These are phyloP conservation scores for Sphaerodactylus townsendi DNA, from an alignment of 2,113 vertebrate species.

Conservation along the genomic window DNA sequence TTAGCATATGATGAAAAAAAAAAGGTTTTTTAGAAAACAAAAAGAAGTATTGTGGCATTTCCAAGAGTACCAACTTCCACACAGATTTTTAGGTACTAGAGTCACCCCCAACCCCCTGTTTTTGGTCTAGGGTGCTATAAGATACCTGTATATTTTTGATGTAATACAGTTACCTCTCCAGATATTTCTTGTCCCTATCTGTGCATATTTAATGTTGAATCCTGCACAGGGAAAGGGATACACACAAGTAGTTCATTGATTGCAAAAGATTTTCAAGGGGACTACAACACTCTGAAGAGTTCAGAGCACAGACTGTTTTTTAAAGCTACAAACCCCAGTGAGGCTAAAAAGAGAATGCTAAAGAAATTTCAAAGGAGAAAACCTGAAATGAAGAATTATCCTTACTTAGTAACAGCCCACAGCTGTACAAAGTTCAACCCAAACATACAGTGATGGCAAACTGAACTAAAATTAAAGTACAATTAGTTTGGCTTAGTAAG, in stretches of 20 bases:
- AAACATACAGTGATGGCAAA: neutral
- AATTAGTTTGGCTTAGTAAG: neutral
- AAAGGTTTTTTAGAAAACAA: neutral
- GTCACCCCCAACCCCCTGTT: neutral
- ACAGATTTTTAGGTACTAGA: too few relatives aligned
- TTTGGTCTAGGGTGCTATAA: too few relatives aligned
- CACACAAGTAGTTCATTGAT: too few relatives aligned
- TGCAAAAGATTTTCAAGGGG: neutral
- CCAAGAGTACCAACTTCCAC: too few relatives aligned
- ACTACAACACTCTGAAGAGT: neutral
- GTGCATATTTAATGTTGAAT: neutral
- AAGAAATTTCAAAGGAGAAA: slow-evolving; percentile 2
- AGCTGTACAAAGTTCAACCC: neutral
- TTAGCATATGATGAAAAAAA: neutral
- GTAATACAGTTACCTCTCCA: too few relatives aligned
- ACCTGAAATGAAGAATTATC: neutral
- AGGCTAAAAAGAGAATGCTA: neutral
- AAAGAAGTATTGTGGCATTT: too few relatives aligned
- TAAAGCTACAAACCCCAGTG: neutral
- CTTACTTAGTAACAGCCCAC: neutral
- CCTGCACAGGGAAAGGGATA: neutral
- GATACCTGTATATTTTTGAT: too few relatives aligned
- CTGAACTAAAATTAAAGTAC: neutral
- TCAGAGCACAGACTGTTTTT: neutral
- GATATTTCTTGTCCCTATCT: neutral